Conservation (phyloP, 2,797 vertebrate species). For the Poeciliopsis turneri region DNA sequence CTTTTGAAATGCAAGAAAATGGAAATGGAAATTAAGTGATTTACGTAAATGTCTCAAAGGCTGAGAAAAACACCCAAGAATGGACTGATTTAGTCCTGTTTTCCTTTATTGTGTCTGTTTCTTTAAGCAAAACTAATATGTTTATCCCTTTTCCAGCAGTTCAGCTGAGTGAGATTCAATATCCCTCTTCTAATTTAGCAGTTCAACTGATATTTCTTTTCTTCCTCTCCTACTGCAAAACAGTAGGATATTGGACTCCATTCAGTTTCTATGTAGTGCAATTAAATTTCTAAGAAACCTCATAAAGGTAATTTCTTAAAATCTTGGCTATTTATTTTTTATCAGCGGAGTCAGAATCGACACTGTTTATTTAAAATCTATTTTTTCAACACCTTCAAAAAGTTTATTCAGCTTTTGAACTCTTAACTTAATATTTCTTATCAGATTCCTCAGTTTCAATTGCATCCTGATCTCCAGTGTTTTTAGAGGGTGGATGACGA, state of each 20-base stretch:
- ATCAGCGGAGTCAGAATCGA: not conserved
- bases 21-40: conserved; percentile 41
- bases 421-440: not conserved
- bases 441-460: not conserved
- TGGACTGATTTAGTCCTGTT: conserved; percentile 14
- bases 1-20: conserved; percentile 40
- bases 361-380: not conserved
- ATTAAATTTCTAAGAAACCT: conserved; percentile 6
- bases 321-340: not conserved
- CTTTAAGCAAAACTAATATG: conserved; percentile 31
- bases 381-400: not conserved
- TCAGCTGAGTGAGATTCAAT: not conserved
- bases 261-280: conserved; percentile 1
- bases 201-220: conserved; percentile 26
- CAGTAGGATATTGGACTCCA: conserved; percentile 23
- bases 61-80: conserved; percentile 8
- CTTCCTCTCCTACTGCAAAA: not conserved
- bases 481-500: not conserved
- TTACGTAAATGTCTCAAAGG: conserved; percentile 21
- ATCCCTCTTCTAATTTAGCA: not conserved
- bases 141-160: not conserved
- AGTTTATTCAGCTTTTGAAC: not conserved
- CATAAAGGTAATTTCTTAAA: not conserved
- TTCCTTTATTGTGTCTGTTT: conserved; percentile 11
- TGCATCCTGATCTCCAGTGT: not conserved